Percentiles rank a stretch among this genome's conserved stretches.
Evolutionary conservation across 2,888 invertebrate genomes (phyloP).

Genomic region (Brachycybe producta): DNA sequence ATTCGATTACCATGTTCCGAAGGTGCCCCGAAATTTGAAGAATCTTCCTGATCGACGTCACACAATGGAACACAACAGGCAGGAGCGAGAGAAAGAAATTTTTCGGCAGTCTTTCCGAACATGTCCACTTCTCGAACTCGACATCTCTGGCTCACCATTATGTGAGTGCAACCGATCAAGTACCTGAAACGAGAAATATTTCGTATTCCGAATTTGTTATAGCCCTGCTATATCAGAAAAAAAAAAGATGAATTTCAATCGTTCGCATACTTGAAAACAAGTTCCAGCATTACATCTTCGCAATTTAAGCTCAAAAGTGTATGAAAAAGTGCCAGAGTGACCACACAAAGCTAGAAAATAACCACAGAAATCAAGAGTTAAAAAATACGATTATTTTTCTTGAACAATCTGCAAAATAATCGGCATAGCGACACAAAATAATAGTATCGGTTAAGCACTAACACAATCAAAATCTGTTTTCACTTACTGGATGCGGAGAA

Average conservation of each 20-base stretch:
- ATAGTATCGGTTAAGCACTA: too few relatives aligned
- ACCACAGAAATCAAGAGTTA: slow-evolving; percentile 15
- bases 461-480: slow-evolving; percentile 25
- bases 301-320: slow-evolving; percentile 82
- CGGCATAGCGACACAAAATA: too few relatives aligned
- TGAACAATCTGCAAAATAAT: too few relatives aligned
- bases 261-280: slow-evolving; percentile 49
- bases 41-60: slow-evolving; percentile 29
- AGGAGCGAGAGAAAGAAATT: slow-evolving; percentile 60
- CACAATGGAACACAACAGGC: slow-evolving; percentile 31
- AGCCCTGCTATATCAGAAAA: neutral
- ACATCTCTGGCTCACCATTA: slow-evolving; percentile 64
- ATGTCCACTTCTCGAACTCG: slow-evolving; percentile 57
- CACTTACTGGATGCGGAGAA: slow-evolving; percentile 53
- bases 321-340: slow-evolving; percentile 78
- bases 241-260: neutral
- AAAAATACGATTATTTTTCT: too few relatives aligned
- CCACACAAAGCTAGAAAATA: slow-evolving; percentile 50
- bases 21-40: slow-evolving; percentile 3
- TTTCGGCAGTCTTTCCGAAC: slow-evolving; percentile 58
- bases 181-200: slow-evolving; percentile 43
- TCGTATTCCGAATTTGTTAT: neutral
- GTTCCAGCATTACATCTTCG: slow-evolving; percentile 89
- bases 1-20: neutral
- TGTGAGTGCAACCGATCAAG: slow-evolving; percentile 63